These are phyloP conservation scores for Chaunax sp. DNA, from an alignment of 2,797 vertebrate genomes.

Conservation along the genomic window DNA sequence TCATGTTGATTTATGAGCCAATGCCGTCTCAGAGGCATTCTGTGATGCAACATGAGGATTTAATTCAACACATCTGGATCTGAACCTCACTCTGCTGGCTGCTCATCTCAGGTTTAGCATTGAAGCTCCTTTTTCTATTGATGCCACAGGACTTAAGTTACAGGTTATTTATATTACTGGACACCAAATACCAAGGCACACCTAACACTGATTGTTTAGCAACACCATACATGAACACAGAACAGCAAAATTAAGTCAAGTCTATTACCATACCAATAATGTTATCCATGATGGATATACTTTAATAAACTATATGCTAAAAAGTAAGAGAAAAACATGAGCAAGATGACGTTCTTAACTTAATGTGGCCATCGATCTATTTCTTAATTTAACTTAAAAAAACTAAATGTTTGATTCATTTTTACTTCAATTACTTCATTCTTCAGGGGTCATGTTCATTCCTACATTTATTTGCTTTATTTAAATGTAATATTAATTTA, in stretches of 20 bases:
- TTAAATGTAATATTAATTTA: no score
- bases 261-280: no score
- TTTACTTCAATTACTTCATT: no score
- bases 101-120: constrained; percentile 36
- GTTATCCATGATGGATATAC: no score
- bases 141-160: constrained; percentile 9
- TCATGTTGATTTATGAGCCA: constrained; percentile 69
- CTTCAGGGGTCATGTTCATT: no score
- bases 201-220: constrained; percentile 7
- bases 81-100: constrained; percentile 35
- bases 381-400: no score
- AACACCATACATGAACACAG: constrained; percentile 8
- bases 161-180: constrained; percentile 10
- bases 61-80: constrained; percentile 77
- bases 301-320: no score
- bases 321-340: no score
- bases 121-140: constrained; percentile 29
- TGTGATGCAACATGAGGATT: constrained; percentile 67
- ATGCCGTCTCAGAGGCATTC: constrained; percentile 52
- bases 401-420: no score
- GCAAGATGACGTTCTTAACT: no score
- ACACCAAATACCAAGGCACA: constrained; percentile 13
- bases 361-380: no score
- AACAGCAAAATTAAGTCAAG: constrained; percentile 3
- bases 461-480: no score